Evolutionary conservation across 2,113 vertebrate genomes (phyloP).

Genomic region (Planiliza haematocheilus): DNA sequence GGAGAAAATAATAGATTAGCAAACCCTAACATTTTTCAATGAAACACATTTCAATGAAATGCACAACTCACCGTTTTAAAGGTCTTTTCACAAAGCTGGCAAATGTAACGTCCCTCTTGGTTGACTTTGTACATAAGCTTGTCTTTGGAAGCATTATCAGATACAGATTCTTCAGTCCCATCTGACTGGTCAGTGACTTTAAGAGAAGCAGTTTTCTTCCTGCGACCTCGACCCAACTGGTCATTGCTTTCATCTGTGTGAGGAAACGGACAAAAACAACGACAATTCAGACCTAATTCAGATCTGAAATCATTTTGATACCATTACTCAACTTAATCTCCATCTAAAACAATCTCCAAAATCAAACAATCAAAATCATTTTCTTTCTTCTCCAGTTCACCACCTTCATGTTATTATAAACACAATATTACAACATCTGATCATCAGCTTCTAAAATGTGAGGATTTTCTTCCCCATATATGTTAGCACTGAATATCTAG

Average conservation of each 20-base stretch:
- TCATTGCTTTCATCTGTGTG: slow-evolving; percentile 61
- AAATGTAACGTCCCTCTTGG: slow-evolving; percentile 90
- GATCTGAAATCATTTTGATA: not conserved
- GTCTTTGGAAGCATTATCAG: slow-evolving; percentile 74
- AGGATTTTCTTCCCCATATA: no score
- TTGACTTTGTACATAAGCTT: slow-evolving; percentile 87
- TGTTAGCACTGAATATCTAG: no score
- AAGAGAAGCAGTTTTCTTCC: slow-evolving; percentile 67
- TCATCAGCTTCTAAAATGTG: no score
- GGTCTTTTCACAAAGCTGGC: slow-evolving; percentile 92
- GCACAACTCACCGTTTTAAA: slow-evolving; percentile 92
- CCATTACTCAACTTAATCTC: no score
- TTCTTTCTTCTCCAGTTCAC: no score
- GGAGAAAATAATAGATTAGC: not conserved
- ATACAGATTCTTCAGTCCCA: slow-evolving; percentile 64
- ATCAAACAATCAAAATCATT: no score
- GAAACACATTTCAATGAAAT: not conserved
- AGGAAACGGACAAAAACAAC: slow-evolving; percentile 8
- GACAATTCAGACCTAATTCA: not conserved
- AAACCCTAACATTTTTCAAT: not conserved
- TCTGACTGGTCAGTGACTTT: slow-evolving; percentile 59
- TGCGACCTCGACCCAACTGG: slow-evolving; percentile 70
- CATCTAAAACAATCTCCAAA: no score
- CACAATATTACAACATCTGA: no score
- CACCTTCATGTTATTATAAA: no score